Conservation (phyloP, 1,140 invertebrate species). For the Magallana angulata region DNA sequence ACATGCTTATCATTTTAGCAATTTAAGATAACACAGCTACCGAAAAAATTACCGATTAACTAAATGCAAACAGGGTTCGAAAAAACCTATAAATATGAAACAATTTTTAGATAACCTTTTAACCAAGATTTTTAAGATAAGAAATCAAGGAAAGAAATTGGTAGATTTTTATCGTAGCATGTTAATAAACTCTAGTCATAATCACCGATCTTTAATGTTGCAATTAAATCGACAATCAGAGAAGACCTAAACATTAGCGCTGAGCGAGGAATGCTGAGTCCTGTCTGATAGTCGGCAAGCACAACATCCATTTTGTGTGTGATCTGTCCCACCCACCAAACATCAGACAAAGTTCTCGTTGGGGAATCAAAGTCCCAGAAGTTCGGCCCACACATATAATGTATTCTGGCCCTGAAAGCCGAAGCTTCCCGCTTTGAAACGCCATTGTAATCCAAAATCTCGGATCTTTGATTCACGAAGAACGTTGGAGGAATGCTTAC, state of each 20-base stretch:
- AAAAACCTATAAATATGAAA: not conserved
- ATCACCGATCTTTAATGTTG: not conserved
- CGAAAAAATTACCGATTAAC: too few relatives aligned
- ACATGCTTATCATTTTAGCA: too few relatives aligned
- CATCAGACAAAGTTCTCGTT: not conserved
- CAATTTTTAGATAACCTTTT: not conserved
- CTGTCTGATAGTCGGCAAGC: not conserved
- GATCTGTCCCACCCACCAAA: not conserved
- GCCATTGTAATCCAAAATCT: not conserved
- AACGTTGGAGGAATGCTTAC: not conserved
- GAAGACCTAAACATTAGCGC: not conserved
- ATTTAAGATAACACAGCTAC: too few relatives aligned
- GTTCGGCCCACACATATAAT: not conserved
- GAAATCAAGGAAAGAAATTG: not conserved
- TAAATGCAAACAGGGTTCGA: not conserved
- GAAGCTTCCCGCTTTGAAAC: not conserved
- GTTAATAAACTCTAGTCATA: not conserved
- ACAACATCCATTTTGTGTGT: constrained; percentile 7
- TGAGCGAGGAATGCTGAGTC: not conserved
- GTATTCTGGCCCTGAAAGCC: not conserved
- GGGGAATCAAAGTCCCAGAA: constrained; percentile 9
- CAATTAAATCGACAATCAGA: not conserved
- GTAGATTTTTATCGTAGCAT: not conserved
- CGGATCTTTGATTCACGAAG: not conserved
- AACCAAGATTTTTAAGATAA: not conserved